Percentiles rank a stretch among this genome's conserved stretches.
Conservation (phyloP, 1,140 invertebrate genomes). For the Drosophila saltans region DNA sequence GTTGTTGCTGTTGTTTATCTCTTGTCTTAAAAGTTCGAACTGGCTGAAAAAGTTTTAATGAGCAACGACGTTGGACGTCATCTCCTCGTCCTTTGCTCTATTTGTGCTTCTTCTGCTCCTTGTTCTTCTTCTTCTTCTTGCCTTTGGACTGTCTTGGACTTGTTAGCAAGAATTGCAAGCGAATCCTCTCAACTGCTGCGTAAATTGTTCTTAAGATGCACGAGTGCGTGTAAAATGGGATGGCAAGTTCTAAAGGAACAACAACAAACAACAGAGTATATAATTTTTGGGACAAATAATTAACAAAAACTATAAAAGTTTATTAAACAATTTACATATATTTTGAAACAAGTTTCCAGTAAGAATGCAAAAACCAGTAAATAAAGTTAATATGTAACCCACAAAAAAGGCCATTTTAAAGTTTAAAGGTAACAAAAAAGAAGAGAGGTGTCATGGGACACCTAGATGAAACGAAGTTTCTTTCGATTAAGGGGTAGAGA, state of each 20-base stretch:
- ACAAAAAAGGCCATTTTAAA: too few relatives aligned
- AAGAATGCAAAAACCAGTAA: neutral
- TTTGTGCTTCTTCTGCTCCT: neutral
- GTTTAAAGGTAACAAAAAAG: too few relatives aligned
- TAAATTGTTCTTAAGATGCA: constrained; percentile 48
- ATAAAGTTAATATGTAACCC: neutral
- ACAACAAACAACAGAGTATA: constrained; percentile 32
- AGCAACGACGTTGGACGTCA: constrained; percentile 73
- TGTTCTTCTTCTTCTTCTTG: too few relatives aligned
- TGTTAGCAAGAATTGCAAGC: constrained; percentile 25
- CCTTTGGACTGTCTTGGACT: neutral
- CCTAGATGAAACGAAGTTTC: too few relatives aligned
- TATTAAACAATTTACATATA: constrained; percentile 39
- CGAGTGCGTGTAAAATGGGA: constrained; percentile 1
- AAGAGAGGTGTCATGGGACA: too few relatives aligned
- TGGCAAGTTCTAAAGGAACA: constrained; percentile 32
- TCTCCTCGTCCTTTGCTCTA: constrained; percentile 30
- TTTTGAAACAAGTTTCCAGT: constrained; percentile 8
- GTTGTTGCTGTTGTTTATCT: constrained; percentile 66
- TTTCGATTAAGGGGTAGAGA: too few relatives aligned
- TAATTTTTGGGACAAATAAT: constrained; percentile 43
- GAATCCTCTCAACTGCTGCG: constrained; percentile 33
- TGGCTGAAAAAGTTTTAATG: constrained; percentile 73
- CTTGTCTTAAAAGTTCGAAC: constrained; percentile 67
- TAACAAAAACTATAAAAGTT: constrained; percentile 41